These are phyloP conservation scores for Cheumatopsyche charites DNA, from an alignment of 1,140 invertebrate genomes.

Conservation along the genomic window DNA sequence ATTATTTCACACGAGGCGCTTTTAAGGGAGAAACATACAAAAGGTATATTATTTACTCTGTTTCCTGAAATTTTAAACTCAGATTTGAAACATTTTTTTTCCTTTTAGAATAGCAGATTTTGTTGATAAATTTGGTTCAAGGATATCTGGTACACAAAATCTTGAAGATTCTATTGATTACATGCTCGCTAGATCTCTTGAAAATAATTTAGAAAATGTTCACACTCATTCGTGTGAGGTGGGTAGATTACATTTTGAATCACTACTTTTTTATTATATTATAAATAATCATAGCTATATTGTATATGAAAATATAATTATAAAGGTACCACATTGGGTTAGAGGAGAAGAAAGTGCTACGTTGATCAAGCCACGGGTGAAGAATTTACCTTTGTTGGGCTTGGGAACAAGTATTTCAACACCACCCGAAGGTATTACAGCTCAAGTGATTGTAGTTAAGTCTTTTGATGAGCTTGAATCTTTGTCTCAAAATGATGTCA, in stretches of 20 bases:
- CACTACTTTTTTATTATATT: constrained; percentile 7
- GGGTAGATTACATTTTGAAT: too few species aligned
- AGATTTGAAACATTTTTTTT: background rate
- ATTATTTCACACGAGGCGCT: constrained; percentile 62
- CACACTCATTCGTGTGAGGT: constrained; percentile 50
- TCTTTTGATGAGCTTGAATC: constrained; percentile 68
- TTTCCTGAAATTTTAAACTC: constrained; percentile 39
- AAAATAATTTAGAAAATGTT: constrained; percentile 66
- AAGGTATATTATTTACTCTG: constrained; percentile 48
- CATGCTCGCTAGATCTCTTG: constrained; percentile 61
- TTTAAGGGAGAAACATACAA: constrained; percentile 55
- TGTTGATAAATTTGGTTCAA: constrained; percentile 70
- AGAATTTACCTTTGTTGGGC: constrained; percentile 66
- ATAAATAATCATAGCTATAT: too few species aligned
- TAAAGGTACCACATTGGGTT: constrained; percentile 50
- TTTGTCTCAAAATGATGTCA: constrained; percentile 55
- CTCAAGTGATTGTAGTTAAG: constrained; percentile 67
- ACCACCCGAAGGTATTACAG: constrained; percentile 66
- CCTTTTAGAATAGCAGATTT: constrained; percentile 64
- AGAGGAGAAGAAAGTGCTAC: constrained; percentile 68
- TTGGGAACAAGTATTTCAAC: constrained; percentile 69
- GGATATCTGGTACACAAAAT: constrained; percentile 65
- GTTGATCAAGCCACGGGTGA: constrained; percentile 63
- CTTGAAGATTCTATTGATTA: constrained; percentile 74
- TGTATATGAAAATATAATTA: constrained; percentile 1